Conservation (phyloP, 2,797 vertebrate genomes). For the Sarcophilus harrisii region DNA sequence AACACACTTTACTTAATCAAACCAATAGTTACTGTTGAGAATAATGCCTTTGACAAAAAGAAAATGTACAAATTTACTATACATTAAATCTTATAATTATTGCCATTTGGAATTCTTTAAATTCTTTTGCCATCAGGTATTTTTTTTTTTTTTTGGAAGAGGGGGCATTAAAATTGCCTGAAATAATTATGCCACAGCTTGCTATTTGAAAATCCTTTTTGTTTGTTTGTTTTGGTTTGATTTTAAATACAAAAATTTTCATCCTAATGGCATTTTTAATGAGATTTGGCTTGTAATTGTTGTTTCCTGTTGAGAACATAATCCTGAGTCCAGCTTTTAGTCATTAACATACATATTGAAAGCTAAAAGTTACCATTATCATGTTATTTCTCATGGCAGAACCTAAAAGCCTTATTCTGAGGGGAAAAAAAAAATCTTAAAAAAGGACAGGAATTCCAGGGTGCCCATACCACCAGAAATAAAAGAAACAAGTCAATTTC, state of each 20-base stretch:
- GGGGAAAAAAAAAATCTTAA: background rate
- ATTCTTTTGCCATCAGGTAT: background rate
- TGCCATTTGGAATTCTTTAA: background rate
- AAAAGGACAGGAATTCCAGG: background rate
- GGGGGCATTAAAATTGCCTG: background rate
- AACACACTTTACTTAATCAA: background rate
- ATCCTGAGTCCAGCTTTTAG: background rate
- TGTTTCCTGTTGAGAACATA: background rate
- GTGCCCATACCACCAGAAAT: background rate
- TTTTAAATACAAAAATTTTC: constrained; percentile 3
- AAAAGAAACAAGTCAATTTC: background rate
- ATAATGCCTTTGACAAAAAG: background rate
- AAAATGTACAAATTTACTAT: background rate
- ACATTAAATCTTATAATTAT: background rate
- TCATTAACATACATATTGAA: constrained; percentile 3
- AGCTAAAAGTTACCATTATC: background rate
- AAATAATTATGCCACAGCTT: background rate
- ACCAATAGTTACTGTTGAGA: background rate
- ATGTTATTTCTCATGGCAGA: background rate
- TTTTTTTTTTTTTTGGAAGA: background rate
- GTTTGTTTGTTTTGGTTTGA: background rate
- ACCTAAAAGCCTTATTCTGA: background rate
- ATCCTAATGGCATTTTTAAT: constrained; percentile 4
- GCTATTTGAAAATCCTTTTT: background rate
- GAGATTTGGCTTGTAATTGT: constrained; percentile 4